Base-by-base conservation (phyloP, 2,797 vertebrate species). In the Falco rusticolus region DNA sequence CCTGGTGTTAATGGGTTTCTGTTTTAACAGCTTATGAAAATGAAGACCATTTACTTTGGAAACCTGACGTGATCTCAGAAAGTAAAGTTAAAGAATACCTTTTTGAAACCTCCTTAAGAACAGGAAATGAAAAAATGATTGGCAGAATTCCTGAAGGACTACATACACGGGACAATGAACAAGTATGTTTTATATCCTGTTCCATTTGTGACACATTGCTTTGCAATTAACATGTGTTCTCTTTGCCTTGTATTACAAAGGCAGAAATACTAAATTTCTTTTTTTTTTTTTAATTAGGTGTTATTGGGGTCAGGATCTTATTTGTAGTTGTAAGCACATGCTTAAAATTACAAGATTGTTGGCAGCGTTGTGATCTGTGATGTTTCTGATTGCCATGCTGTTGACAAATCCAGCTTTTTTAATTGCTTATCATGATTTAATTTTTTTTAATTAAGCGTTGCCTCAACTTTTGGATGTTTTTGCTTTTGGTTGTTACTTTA, bases 41-140 rank as follows among this genome's bases (percentile, higher is more conserved):
- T 79, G 99, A 99, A 87, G 99, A 99, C 75, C 99, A 99, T 97
- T 97, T 99, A 95, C 98, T 99, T 85, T 99, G 99, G 99, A 98
- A 98, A 93, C 99, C 99, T 75, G 98, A 97, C 70, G 93, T 98
- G 57, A 97, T 99, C 94, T 97, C 99, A 50, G 99, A 99, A 97
- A 99, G 88, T 96, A 99, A 98, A 97, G 99, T 99, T 86, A 98
- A 98, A 97, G 98, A 98, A 85, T 99, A 99, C 93, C 98, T 99
- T 95, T 98, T 97, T 92, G 99, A 99, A 65, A 98, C 98, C 3
- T 98, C 98, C 51, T 97, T 98, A 96, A 98, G 98, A 97, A 97
- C 98, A 88, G 97, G 98, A 76, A 98, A 98, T 91, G 98, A 99
- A 90, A 98, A 98, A 33, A 63, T 48, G 51, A 96, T 96, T 54